phyloP scores from a whole-genome alignment of 1,140 invertebrate genomes.

The Nasonia longicornis region DNA sequence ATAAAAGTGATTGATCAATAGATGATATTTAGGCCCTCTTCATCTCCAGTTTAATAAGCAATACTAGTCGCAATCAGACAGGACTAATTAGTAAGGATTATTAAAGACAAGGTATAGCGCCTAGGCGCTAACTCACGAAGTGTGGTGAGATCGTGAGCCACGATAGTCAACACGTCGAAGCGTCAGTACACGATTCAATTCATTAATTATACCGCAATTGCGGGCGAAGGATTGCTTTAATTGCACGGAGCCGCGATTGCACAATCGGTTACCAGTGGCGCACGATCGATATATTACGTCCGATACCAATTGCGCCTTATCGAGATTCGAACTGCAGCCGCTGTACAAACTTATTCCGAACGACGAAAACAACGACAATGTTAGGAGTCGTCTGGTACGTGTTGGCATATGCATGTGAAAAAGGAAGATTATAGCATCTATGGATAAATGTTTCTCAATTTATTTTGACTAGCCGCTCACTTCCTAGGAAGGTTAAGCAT shows the following conservation, averaged over 20 bases:
- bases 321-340: conserved; percentile 7
- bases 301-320: conserved; percentile 37
- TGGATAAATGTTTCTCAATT: too few relatives aligned
- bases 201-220: conserved; percentile 45
- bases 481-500: too few relatives aligned
- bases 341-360: conserved; percentile 28
- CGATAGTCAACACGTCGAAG: conserved; percentile 43
- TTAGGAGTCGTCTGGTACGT: background rate
- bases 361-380: background rate
- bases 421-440: too few relatives aligned
- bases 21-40: background rate
- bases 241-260: conserved; percentile 26
- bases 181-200: conserved; percentile 42
- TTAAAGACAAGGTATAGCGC: conserved; percentile 18
- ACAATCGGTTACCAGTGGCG: conserved; percentile 36
- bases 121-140: conserved; percentile 21
- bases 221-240: conserved; percentile 29
- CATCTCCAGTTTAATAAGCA: background rate
- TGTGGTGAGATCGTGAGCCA: conserved; percentile 28
- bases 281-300: conserved; percentile 39
- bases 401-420: too few relatives aligned
- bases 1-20: background rate
- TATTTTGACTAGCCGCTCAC: background rate
- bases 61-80: background rate
- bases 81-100: conserved; percentile 40